Percentiles rank a stretch among this genome's conserved stretches.
phyloP scores from a whole-genome alignment of 2,888 invertebrate species.

The Portevinia maculata region DNA sequence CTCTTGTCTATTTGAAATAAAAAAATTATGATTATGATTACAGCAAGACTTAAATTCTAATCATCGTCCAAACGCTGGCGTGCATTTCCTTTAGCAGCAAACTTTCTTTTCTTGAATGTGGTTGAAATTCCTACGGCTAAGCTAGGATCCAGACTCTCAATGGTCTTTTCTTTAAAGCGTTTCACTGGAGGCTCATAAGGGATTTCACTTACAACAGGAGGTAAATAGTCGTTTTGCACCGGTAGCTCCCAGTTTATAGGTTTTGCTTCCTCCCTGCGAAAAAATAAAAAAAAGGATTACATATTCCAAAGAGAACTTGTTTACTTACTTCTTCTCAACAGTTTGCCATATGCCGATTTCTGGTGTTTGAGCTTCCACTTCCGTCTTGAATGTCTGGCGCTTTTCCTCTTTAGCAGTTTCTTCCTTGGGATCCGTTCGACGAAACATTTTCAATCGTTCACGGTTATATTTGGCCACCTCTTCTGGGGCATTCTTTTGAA shows the following conservation, averaged over 20 bases:
- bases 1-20: slow-evolving; percentile 31
- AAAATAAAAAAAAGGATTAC: neutral
- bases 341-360: slow-evolving; percentile 91
- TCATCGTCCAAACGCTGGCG: slow-evolving; percentile 80
- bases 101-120: slow-evolving; percentile 81
- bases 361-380: slow-evolving; percentile 84
- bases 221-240: slow-evolving; percentile 81
- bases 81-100: slow-evolving; percentile 80
- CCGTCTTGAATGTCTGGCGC: slow-evolving; percentile 83
- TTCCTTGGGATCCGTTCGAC: slow-evolving; percentile 78
- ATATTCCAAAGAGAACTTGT: slow-evolving; percentile 6
- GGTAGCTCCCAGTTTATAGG: slow-evolving; percentile 89
- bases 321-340: slow-evolving; percentile 85
- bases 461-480: slow-evolving; percentile 83
- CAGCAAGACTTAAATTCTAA: slow-evolving; percentile 15
- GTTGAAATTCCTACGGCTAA: slow-evolving; percentile 75
- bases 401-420: slow-evolving; percentile 80
- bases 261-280: slow-evolving; percentile 82
- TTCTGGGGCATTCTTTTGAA: slow-evolving; percentile 83
- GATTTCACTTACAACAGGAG: slow-evolving; percentile 77
- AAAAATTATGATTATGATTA: too few species aligned
- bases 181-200: slow-evolving; percentile 79
- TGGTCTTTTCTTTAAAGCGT: slow-evolving; percentile 82
- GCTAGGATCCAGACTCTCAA: slow-evolving; percentile 76
- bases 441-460: slow-evolving; percentile 79